These are phyloP conservation scores for Sinocyclocheilus maitianheensis DNA, from an alignment of 2,113 vertebrate genomes.

Conservation along the genomic window DNA sequence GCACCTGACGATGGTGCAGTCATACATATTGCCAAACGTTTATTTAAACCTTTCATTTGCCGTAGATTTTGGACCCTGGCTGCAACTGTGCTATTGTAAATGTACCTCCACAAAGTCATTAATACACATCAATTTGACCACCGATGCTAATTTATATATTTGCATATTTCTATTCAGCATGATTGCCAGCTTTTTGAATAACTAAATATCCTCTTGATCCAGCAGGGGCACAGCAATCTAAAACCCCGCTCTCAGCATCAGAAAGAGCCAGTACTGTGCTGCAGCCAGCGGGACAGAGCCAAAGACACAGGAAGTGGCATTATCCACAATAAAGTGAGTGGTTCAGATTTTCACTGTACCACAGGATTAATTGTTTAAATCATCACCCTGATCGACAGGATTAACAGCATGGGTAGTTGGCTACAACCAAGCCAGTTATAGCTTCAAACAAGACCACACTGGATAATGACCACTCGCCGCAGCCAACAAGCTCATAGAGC, in stretches of 20 bases:
- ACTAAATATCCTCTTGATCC: neutral
- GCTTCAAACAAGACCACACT: conserved; percentile 2
- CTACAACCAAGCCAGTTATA: neutral
- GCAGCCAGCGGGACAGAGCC: neutral
- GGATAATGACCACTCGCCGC: conserved; percentile 11
- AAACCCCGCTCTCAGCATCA: neutral
- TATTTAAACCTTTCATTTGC: neutral
- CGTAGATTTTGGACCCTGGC: neutral
- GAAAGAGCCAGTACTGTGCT: neutral
- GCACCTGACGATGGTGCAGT: neutral
- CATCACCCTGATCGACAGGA: neutral
- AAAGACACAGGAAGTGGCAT: neutral
- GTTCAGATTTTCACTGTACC: neutral
- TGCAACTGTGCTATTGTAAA: neutral
- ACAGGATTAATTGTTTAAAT: conserved; percentile 27
- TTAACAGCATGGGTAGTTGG: conserved; percentile 8
- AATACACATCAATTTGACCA: neutral
- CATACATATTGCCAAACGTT: neutral
- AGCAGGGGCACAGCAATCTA: neutral
- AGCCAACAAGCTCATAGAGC: conserved; percentile 21
- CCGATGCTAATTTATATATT: neutral
- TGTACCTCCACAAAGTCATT: neutral
- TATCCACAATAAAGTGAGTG: neutral
- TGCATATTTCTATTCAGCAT: neutral
- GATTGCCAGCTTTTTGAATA: neutral